A percentile compares a stretch with the other conserved stretches of the same genome.
Conservation (phyloP, 2,888 invertebrate species). For the Arge pagana region DNA sequence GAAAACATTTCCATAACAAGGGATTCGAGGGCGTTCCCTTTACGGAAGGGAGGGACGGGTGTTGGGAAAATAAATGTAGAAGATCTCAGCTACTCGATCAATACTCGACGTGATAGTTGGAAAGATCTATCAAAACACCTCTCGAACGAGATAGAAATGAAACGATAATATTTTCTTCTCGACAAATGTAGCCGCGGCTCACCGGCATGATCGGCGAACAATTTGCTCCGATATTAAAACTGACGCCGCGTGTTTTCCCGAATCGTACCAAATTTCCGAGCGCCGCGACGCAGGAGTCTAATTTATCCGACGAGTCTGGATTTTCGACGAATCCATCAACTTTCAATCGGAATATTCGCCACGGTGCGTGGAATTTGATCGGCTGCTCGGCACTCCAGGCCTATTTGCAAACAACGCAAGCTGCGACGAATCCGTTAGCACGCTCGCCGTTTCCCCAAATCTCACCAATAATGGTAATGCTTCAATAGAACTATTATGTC, state of each 20-base stretch:
- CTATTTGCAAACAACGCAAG: slow-evolving; percentile 58
- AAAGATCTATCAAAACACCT: slow-evolving; percentile 32
- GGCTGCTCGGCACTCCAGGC: slow-evolving; percentile 47
- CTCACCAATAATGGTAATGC: slow-evolving; percentile 54
- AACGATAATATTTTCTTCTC: slow-evolving; percentile 49
- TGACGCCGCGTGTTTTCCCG: background rate
- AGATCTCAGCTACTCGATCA: slow-evolving; percentile 22
- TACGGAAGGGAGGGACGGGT: slow-evolving; percentile 21
- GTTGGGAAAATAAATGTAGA: slow-evolving; percentile 34
- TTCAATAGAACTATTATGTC: slow-evolving; percentile 50
- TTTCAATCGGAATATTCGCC: slow-evolving; percentile 37
- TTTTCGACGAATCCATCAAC: slow-evolving; percentile 14
- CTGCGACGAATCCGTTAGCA: slow-evolving; percentile 56
- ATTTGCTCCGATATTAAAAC: background rate
- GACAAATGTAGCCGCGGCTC: slow-evolving; percentile 25
- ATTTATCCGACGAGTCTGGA: background rate
- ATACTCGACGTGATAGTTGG: slow-evolving; percentile 20
- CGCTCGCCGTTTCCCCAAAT: slow-evolving; percentile 54
- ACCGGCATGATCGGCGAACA: too few species aligned
- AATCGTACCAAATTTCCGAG: background rate
- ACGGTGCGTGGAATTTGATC: slow-evolving; percentile 41
- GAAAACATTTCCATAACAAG: slow-evolving; percentile 32
- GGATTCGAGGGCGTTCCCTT: slow-evolving; percentile 18
- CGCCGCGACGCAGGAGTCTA: background rate
- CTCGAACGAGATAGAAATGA: slow-evolving; percentile 32